Percentiles rank a stretch among this genome's conserved stretches.
Conservation (phyloP, 92 coral and sea anemone genomes). For the Hydrozoanthus gracilis region DNA sequence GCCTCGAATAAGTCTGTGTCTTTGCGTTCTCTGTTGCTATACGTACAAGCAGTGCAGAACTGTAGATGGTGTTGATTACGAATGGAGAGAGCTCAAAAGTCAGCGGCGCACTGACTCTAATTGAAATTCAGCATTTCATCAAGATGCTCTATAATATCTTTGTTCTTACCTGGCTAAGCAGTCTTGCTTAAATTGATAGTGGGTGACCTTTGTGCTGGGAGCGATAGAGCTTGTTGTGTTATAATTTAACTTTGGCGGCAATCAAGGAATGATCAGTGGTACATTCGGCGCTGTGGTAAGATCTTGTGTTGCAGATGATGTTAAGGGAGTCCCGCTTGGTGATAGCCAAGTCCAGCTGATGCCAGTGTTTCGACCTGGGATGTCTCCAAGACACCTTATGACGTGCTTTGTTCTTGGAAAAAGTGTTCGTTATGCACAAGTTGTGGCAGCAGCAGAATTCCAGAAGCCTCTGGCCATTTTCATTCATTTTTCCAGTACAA, state of each 20-base stretch:
- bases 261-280: conserved; percentile 50
- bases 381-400: conserved; percentile 57
- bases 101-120: too few species aligned
- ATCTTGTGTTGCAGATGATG: conserved; percentile 34
- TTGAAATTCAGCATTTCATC: too few species aligned
- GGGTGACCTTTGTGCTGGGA: conserved; percentile 42
- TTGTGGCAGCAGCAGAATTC: conserved; percentile 43
- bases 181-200: too few species aligned
- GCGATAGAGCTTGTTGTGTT: conserved; percentile 36
- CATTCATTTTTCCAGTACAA: conserved; percentile 53
- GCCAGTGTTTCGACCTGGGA: conserved; percentile 48
- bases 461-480: conserved; percentile 58
- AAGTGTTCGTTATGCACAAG: conserved; percentile 46
- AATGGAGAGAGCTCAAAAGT: too few species aligned
- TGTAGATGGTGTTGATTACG: too few species aligned
- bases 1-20: conserved; percentile 21
- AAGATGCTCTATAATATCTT: too few species aligned
- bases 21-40: conserved; percentile 24
- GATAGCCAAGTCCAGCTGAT: conserved; percentile 53
- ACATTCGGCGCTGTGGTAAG: conserved; percentile 51
- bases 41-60: conserved; percentile 28
- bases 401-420: conserved; percentile 33
- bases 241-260: conserved; percentile 23
- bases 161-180: too few species aligned
- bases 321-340: conserved; percentile 52